Evolutionary conservation across 2,888 invertebrate genomes (phyloP).

Genomic region (Cylloceria caligata): DNA sequence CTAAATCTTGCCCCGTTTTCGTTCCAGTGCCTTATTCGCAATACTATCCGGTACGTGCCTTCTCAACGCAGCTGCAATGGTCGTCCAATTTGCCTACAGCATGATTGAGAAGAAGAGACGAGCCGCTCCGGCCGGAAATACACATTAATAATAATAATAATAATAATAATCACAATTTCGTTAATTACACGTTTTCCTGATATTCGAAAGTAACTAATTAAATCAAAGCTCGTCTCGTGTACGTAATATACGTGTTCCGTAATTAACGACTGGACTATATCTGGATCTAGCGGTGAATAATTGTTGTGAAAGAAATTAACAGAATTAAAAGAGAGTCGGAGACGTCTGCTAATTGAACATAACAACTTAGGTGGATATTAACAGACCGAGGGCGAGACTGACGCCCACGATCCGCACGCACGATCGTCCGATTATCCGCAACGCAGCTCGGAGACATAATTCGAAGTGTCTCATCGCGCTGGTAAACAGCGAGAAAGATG

Average conservation of each 20-base stretch:
- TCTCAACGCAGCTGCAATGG: conserved; percentile 54
- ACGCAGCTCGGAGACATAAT: conserved; percentile 63
- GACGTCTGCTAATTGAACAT: conserved; percentile 79
- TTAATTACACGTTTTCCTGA: conserved; percentile 25
- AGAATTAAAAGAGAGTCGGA: conserved; percentile 26
- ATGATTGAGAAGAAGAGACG: conserved; percentile 53
- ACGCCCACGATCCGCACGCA: conserved; percentile 79
- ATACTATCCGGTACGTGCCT: conserved; percentile 53
- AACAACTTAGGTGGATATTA: conserved; percentile 77
- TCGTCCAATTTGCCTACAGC: conserved; percentile 44
- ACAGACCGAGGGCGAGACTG: conserved; percentile 72
- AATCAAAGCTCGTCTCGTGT: conserved; percentile 2
- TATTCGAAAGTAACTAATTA: neutral
- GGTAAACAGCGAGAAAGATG: conserved; percentile 47
- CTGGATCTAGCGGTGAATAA: neutral
- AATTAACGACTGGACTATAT: too few species aligned
- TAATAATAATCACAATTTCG: conserved; percentile 50
- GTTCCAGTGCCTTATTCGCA: conserved; percentile 59
- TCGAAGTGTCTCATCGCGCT: conserved; percentile 58
- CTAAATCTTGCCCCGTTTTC: neutral
- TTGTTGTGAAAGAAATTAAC: conserved; percentile 14
- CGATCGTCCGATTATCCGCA: conserved; percentile 71
- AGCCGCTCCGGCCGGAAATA: conserved; percentile 10
- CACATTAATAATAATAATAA: conserved; percentile 33
- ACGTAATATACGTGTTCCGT: neutral